phyloP scores from a whole-genome alignment of 2,797 vertebrate species.

The Odontamblyopus rebecca region DNA sequence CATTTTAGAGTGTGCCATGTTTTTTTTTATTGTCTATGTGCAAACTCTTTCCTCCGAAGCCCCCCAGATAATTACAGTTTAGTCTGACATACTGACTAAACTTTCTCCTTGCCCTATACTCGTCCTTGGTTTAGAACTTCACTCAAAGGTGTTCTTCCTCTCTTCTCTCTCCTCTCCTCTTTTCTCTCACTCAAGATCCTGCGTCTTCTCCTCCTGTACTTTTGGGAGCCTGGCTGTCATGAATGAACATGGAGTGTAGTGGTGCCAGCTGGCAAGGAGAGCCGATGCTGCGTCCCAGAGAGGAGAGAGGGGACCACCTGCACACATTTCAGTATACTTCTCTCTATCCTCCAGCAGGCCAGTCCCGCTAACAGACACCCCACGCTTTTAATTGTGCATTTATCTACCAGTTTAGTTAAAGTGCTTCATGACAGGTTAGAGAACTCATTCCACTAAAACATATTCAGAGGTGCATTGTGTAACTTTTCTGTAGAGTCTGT shows the following conservation, averaged over 20 bases:
- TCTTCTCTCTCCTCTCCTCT: conserved; percentile 3
- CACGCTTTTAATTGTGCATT: conserved; percentile 76
- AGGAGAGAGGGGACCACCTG: conserved; percentile 75
- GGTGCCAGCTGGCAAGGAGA: conserved; percentile 77
- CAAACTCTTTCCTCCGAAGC: neutral
- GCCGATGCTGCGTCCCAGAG: conserved; percentile 64
- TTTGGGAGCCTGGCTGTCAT: conserved; percentile 70
- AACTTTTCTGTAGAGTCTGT: too few species aligned
- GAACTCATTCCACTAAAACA: neutral
- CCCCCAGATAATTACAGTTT: conserved; percentile 50
- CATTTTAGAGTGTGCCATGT: neutral
- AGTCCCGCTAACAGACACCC: conserved; percentile 72
- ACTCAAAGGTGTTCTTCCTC: conserved; percentile 42
- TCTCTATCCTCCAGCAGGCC: conserved; percentile 59
- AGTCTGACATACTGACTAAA: conserved; percentile 50
- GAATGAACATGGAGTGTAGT: conserved; percentile 71
- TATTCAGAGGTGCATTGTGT: too few species aligned
- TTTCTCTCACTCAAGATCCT: conserved; percentile 58
- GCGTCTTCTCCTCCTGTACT: conserved; percentile 60
- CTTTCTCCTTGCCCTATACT: conserved; percentile 63
- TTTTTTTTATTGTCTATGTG: neutral
- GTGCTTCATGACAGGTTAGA: too few species aligned
- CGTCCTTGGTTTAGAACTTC: conserved; percentile 68
- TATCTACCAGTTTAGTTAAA: conserved; percentile 66
- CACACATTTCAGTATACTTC: conserved; percentile 71